These are phyloP conservation scores for Aulostomus chinensis DNA, from an alignment of 2,797 vertebrate species.

Conservation along the genomic window DNA sequence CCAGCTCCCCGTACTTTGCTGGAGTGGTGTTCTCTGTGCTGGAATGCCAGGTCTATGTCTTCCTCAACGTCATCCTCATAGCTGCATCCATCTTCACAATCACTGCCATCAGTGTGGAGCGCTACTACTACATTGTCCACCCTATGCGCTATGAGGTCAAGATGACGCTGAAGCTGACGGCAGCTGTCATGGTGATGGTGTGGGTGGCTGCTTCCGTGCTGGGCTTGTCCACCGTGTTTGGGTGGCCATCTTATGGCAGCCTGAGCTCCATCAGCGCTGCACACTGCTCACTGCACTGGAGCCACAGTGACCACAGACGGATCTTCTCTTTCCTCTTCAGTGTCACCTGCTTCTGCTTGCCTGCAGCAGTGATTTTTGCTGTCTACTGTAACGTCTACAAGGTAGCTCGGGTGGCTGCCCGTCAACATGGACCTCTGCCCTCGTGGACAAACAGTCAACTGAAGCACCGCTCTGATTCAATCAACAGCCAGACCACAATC, in stretches of 20 bases:
- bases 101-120: conserved; percentile 89
- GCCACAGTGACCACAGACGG: conserved; percentile 81
- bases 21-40: conserved; percentile 81
- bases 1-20: conserved; percentile 85
- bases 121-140: conserved; percentile 92
- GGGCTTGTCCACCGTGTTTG: conserved; percentile 84
- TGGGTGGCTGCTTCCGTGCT: conserved; percentile 87
- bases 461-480: conserved; percentile 84
- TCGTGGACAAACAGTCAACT: conserved; percentile 72
- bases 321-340: conserved; percentile 86
- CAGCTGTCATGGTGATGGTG: conserved; percentile 81
- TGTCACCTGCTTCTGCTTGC: conserved; percentile 85
- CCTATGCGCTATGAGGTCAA: conserved; percentile 91
- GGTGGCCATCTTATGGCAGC: conserved; percentile 76
- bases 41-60: conserved; percentile 86
- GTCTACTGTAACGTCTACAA: conserved; percentile 91
- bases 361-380: conserved; percentile 85
- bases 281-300: conserved; percentile 85
- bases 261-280: conserved; percentile 83
- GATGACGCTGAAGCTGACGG: conserved; percentile 86
- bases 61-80: conserved; percentile 87
- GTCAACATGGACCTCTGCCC: conserved; percentile 75
- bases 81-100: conserved; percentile 91
- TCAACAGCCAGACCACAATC: conserved; percentile 89
- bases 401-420: conserved; percentile 88